Evolutionary conservation across 2,888 invertebrate genomes (phyloP).

Genomic region (Bombylius major): DNA sequence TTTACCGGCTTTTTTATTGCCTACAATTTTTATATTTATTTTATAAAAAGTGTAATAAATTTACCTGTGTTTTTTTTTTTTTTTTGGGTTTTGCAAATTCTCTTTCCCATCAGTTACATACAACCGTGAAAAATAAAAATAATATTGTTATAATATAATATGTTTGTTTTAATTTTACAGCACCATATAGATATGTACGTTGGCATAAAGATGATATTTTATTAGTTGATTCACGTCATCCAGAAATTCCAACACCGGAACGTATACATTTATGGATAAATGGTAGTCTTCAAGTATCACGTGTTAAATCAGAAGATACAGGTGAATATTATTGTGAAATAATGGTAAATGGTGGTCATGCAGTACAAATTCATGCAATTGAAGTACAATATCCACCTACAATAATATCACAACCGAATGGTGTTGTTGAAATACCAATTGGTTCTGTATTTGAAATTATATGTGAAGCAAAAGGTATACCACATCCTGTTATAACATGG

Average conservation of each 20-base stretch:
- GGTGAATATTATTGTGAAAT: slow-evolving; percentile 45
- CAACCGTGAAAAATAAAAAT: too few relatives aligned
- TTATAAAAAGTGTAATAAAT: too few relatives aligned
- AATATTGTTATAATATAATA: neutral
- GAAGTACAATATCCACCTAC: slow-evolving; percentile 66
- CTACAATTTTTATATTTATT: too few relatives aligned
- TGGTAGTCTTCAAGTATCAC: slow-evolving; percentile 51
- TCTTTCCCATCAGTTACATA: too few relatives aligned
- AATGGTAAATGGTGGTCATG: slow-evolving; percentile 24
- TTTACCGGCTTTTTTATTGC: too few relatives aligned
- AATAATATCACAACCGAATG: slow-evolving; percentile 53
- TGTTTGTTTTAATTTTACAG: slow-evolving; percentile 33
- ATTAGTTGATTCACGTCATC: slow-evolving; percentile 48
- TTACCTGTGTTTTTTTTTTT: too few relatives aligned
- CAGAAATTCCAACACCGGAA: slow-evolving; percentile 40
- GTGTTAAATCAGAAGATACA: slow-evolving; percentile 39
- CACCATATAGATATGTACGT: slow-evolving; percentile 46
- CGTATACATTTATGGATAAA: slow-evolving; percentile 53
- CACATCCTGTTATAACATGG: slow-evolving; percentile 62
- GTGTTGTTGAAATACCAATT: slow-evolving; percentile 56
- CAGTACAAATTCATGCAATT: slow-evolving; percentile 56
- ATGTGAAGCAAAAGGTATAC: slow-evolving; percentile 59
- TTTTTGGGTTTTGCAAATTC: too few relatives aligned
- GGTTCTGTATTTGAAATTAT: slow-evolving; percentile 64
- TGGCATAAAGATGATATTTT: slow-evolving; percentile 56